Evolutionary conservation across 2,888 invertebrate species (phyloP), one percentile per base, ranked within the genome.

Genomic region (Acanthopleura granulata): DNA sequence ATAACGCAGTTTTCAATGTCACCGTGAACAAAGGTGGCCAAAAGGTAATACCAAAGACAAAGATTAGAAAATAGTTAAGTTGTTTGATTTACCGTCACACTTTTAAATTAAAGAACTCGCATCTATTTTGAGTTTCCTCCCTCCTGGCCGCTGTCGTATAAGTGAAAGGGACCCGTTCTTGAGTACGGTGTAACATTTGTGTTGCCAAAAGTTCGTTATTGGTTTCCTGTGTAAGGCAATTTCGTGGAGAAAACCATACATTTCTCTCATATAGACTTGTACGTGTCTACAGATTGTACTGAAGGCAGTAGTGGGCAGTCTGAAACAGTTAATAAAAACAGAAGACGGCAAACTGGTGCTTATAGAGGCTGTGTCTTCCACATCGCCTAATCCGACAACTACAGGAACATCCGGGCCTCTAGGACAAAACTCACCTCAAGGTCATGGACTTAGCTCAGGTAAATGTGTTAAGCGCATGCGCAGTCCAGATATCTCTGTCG

Each of bases 291-390:
- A 57, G 66, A 6, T 66, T 22, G 16, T 25, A 18, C 29, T 66
- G 66, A 66, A 66, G 25, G 66, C 66, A 22, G 66, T 66, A 3
- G 27, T 27, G 25, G 66, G 66, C 6, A 66, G 66, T 27, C 66
- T 66, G 27, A 66, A 66, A 27, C 22, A 66, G 25, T 27, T 66
- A 16, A 27, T 66, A 25, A 66, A 27, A 66, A 66, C 66, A 66
- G 25, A 66, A 66, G 66, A 66, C 29, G 66, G 66, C 16, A 66
- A 66, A 66, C 14, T 66, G 66, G 25, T 66, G 16, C 22, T 66
- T 15, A 27, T 66, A 66, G 25, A 66, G 4, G 66, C 6, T 22
- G 12, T 66, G 16, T 22, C 15, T 27, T 27, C 66, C 22, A 27
- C 66, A 66, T 27, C 66, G 14, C 16, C 66, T 6, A 57, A 22